Base-by-base conservation (phyloP, 1,140 invertebrate genomes). In the Drosophila teissieri region DNA sequence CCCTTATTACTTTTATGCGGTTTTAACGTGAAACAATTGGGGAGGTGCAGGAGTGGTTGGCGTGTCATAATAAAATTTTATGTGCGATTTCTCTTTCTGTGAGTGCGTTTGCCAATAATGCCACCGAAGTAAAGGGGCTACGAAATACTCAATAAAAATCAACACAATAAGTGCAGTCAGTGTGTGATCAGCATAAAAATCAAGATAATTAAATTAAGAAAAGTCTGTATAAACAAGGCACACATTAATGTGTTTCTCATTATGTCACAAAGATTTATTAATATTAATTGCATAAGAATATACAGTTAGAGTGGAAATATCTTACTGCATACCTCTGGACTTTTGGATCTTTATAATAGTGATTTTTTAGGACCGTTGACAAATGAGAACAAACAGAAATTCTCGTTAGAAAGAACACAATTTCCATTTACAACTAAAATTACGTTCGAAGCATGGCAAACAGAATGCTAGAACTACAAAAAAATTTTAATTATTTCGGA, bases 21-120 rank as follows among this genome's bases (percentile, higher is more conserved):
- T 56, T 73, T 83, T 88, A 77, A 89, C 62, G 82, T 61, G 61
- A 62, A 78, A 78, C 51, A 78, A 88, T 82, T 64, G 77, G 61
- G 61, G 44, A 42, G 57, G 44, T 52, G 54, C 54, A 39, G 11
- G 17, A 57, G 46, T 72, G 67, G 45, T 48, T 49, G 61, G 48
- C 72, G 80, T 64, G 56, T 10, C 55, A 22, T 40, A 67, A 78
- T 88, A 82, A 73, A 86, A 67, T 83, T 86, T 83, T 80, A 89
- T 79, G 84, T 58, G 60, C 44, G 74, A 72, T 80, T 80, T 46
- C 72, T 27, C 67, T 68, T 54, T 15, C 48, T 19, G 54, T 53
- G 58, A 61, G 70, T 45, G 54, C 37, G 22, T 52, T 34, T 31
- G 72, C 60, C 54, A 55, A 63, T 74, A 63, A 73, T 62, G 42